Evolutionary conservation across 1,140 invertebrate genomes (phyloP).

Genomic region (Drosophila ficusphila): DNA sequence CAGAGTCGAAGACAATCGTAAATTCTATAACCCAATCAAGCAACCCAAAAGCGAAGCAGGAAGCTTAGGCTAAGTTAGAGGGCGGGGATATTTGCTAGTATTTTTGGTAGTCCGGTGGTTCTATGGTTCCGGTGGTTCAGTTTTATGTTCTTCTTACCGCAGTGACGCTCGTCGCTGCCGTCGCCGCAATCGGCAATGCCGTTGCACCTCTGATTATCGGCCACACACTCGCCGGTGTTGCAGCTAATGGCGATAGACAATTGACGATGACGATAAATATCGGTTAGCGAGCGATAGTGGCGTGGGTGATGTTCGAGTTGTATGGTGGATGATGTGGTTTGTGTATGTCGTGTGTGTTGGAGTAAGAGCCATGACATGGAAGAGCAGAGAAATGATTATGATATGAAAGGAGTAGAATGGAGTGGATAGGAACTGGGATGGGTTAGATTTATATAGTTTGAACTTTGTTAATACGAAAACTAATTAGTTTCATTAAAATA

Average conservation of each 20-base stretch:
- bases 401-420: slow-evolving; percentile 7
- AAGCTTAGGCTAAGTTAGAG: slow-evolving; percentile 5
- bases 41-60: slow-evolving; percentile 6
- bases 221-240: slow-evolving; percentile 84
- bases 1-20: not conserved
- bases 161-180: slow-evolving; percentile 89
- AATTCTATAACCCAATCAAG: not conserved
- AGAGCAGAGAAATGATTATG: slow-evolving; percentile 37
- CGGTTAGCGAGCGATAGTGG: slow-evolving; percentile 30
- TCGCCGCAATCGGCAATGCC: slow-evolving; percentile 88
- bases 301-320: slow-evolving; percentile 13
- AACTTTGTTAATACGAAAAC: no score
- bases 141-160: slow-evolving; percentile 83
- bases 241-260: slow-evolving; percentile 62
- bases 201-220: slow-evolving; percentile 87
- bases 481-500: no score
- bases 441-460: not conserved
- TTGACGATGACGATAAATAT: slow-evolving; percentile 20
- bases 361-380: slow-evolving; percentile 40
- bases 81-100: not conserved
- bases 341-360: slow-evolving; percentile 19
- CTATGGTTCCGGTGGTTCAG: not conserved
- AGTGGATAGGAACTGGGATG: not conserved
- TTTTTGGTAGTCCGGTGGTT: not conserved
- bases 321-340: slow-evolving; percentile 21